phyloP scores from a whole-genome alignment of 2,888 invertebrate species.

The Drosophila bunnanda region DNA sequence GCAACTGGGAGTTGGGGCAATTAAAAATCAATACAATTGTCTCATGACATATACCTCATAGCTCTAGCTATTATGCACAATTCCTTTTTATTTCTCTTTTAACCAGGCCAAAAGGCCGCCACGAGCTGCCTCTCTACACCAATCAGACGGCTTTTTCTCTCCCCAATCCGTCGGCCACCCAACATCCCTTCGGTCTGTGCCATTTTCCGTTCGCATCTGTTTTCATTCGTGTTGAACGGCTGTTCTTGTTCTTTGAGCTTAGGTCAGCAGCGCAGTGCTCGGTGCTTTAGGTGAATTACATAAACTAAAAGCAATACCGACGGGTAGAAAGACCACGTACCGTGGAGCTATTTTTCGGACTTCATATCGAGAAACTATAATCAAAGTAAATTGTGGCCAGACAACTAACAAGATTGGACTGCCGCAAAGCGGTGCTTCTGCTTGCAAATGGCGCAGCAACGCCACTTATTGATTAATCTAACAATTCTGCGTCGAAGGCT shows the following conservation, averaged over 20 bases:
- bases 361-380: neutral
- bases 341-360: no score
- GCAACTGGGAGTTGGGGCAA: no score
- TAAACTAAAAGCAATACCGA: neutral
- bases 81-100: neutral
- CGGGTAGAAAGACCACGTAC: neutral
- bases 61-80: neutral
- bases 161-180: neutral
- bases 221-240: neutral
- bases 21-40: no score
- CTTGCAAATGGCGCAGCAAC: slow-evolving; percentile 41
- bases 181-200: neutral
- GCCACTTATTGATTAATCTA: slow-evolving; percentile 63
- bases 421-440: neutral
- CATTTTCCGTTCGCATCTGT: neutral
- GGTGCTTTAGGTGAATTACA: neutral
- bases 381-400: neutral
- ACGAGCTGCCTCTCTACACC: neutral
- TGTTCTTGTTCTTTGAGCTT: neutral
- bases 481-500: neutral
- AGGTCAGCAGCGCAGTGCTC: neutral
- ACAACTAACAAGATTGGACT: neutral
- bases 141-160: neutral
- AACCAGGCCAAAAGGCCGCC: neutral
- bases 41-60: neutral